phyloP scores from a whole-genome alignment of 2,888 invertebrate genomes.

The Lycophotia porphyrea region DNA sequence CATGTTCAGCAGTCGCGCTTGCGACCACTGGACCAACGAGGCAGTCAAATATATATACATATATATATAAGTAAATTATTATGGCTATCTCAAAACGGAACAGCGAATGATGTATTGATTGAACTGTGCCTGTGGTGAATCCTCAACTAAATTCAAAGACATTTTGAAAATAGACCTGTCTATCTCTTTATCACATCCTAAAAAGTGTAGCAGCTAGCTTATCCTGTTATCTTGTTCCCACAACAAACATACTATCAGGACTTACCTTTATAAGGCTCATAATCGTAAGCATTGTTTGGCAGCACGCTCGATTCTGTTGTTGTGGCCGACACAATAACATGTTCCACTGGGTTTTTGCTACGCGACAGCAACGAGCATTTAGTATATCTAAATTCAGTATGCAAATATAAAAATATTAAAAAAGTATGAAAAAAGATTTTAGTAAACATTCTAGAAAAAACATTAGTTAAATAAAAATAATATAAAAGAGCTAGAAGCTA shows the following conservation, averaged over 20 bases:
- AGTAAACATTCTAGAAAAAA: constrained; percentile 36
- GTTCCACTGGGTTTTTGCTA: constrained; percentile 65
- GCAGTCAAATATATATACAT: too few relatives aligned
- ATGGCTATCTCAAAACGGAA: not conserved
- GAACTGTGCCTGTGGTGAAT: not conserved
- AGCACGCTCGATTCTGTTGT: not conserved
- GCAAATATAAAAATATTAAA: constrained; percentile 39
- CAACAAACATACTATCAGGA: not conserved
- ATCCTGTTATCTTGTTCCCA: not conserved
- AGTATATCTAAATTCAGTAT: constrained; percentile 18
- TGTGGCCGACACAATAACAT: constrained; percentile 30
- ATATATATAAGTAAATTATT: not conserved
- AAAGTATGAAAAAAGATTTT: constrained; percentile 18
- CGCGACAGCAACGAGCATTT: constrained; percentile 67
- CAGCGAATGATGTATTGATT: too few relatives aligned
- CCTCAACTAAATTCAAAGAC: not conserved
- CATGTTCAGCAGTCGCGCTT: too few relatives aligned
- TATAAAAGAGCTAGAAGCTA: not conserved
- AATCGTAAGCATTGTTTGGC: constrained; percentile 56
- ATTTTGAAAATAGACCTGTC: not conserved
- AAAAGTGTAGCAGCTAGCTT: not conserved
- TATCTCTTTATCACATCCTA: not conserved
- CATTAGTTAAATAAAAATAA: not conserved
- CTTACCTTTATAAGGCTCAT: constrained; percentile 60
- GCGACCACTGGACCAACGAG: too few relatives aligned